Conservation (phyloP, 2,797 vertebrate species). For the Pseudomugil tenellus region DNA sequence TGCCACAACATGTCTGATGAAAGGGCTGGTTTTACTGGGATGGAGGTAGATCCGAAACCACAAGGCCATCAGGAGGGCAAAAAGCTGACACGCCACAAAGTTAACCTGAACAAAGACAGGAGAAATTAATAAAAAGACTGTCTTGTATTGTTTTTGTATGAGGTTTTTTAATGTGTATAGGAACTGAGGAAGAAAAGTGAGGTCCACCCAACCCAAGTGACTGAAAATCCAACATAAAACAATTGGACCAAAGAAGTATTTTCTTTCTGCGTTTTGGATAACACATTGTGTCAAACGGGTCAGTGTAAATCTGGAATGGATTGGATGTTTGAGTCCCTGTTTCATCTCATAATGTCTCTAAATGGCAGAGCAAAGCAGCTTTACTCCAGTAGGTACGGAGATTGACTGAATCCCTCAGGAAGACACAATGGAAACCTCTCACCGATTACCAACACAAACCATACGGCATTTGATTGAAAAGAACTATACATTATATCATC, state of each 20-base stretch:
- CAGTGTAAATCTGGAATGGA: constrained; percentile 22
- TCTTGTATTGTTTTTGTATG: not conserved
- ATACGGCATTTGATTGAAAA: constrained; percentile 8
- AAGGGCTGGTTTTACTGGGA: constrained; percentile 96
- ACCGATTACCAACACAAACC: constrained; percentile 46
- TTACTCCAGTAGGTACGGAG: constrained; percentile 57
- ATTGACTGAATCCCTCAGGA: constrained; percentile 50
- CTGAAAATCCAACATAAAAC: not conserved
- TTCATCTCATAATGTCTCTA: constrained; percentile 61
- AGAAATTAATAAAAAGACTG: not conserved
- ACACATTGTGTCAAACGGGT: constrained; percentile 1
- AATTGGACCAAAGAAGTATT: not conserved
- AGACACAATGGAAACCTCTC: constrained; percentile 52
- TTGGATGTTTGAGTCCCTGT: constrained; percentile 25
- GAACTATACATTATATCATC: not conserved
- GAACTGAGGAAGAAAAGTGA: not conserved
- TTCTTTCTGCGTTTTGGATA: not conserved
- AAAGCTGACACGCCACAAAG: constrained; percentile 97
- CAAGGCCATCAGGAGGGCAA: constrained; percentile 93
- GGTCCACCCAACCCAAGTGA: not conserved
- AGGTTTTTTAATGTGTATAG: not conserved
- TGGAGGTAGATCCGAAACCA: constrained; percentile 98
- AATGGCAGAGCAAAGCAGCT: constrained; percentile 62
- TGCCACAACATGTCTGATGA: constrained; percentile 95
- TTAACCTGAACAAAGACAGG: constrained; percentile 86